Evolutionary conservation across 2,888 invertebrate genomes (phyloP), one percentile per base, ranked within the genome.

Genomic region (Lycia hirtaria): DNA sequence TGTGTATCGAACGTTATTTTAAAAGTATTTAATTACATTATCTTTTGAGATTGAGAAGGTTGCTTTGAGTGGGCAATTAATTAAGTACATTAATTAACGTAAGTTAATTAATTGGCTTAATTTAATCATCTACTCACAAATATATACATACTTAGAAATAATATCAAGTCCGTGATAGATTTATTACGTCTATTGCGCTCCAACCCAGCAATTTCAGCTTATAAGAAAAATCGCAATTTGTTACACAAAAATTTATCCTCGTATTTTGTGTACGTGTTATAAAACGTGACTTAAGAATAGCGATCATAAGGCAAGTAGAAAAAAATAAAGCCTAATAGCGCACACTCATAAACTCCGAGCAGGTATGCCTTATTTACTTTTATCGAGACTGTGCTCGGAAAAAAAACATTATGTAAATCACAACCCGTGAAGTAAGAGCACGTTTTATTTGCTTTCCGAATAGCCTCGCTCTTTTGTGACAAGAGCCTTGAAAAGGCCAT

Each of bases 391-490:
- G 64, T 67, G 64, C 55, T 65, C 62, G 67, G 71, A 67, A 75
- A 41, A 76, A 76, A 78, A 72, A 73, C 73, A 76, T 81, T 77
- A 78, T 76, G 78, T 77, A 80, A 80, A 78, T 80, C 71, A 75
- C 67, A 78, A 79, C 76, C 73, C 74, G 63, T 64, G 69, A 76
- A 79, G 70, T 80, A 73, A 65, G 72, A 73, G 77, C 76, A 80
- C 78, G 75, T 84, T 84, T 81, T 83, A 83, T 85, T 82, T 82
- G 77, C 77, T 73, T 78, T 73, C 62, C 67, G 69, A 77, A 79
- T 77, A 72, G 68, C 70, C 73, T 72, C 75, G 73, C 76, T 79
- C 81, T 73, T 82, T 83, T 83, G 82, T 81, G 77, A 78, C 78
- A 76, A 84, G 80, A 76, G 70, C 68, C 64, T 69, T 75, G 70